Evolutionary conservation across 1,140 invertebrate genomes (phyloP).

Genomic region (Littorina saxatilis): DNA sequence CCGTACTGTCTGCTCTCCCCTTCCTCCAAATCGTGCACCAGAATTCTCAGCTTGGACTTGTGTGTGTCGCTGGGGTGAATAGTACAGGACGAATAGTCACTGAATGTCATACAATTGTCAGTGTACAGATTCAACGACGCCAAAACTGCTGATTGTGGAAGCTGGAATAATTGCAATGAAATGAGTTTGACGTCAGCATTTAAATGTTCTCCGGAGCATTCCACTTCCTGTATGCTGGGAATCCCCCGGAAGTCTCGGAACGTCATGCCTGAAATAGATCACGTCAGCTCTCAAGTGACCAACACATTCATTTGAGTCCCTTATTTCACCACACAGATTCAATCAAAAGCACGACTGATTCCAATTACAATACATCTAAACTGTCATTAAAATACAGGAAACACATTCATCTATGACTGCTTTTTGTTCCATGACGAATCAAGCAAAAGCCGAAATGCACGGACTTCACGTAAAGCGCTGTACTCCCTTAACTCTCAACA

Average conservation of each 20-base stretch:
- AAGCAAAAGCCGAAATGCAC: too few relatives aligned
- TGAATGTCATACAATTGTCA: constrained; percentile 13
- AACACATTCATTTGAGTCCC: too few relatives aligned
- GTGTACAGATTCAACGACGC: neutral
- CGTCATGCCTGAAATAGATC: constrained; percentile 22
- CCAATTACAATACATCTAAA: too few relatives aligned
- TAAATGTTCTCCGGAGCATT: constrained; percentile 10
- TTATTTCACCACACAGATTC: too few relatives aligned
- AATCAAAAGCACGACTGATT: too few relatives aligned
- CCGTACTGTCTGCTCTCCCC: constrained; percentile 18
- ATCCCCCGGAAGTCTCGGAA: constrained; percentile 1
- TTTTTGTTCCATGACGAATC: too few relatives aligned
- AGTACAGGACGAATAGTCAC: constrained; percentile 18
- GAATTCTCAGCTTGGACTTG: neutral
- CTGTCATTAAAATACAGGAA: too few relatives aligned
- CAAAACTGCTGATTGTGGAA: neutral
- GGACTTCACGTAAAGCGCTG: too few relatives aligned
- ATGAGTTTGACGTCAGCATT: neutral
- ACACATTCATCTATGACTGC: too few relatives aligned
- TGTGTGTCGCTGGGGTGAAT: neutral
- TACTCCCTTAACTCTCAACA: too few relatives aligned
- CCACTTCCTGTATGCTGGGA: constrained; percentile 11
- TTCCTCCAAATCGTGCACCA: constrained; percentile 21
- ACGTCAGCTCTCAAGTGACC: too few relatives aligned
- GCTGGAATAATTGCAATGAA: neutral